Evolutionary conservation across 1,140 invertebrate genomes (phyloP), one percentile per base, ranked within the genome.

Genomic region (Hycleus phaleratus): DNA sequence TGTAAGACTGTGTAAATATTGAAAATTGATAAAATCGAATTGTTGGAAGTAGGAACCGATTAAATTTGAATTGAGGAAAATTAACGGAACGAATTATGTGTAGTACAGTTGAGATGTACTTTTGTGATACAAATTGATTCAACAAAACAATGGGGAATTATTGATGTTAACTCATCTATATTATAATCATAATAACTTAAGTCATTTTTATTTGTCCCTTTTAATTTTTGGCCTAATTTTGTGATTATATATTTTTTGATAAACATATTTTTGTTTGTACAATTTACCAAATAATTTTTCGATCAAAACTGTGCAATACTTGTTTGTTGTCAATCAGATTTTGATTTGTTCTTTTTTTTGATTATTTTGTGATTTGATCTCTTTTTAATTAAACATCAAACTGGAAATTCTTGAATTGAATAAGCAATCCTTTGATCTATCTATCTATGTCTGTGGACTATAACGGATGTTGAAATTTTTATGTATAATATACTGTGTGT

Each of bases 51-150:
- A 18, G 18, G 18, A 18, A 18, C 18, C 18, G 18, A 18, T 18
- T 1, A 18, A 18, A 18, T 18, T 18, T 18, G 18, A 18, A 18
- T 18, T 18, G 18, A 18, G 18, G 18, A 32, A 32, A 32, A 32
- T 32, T 32, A 63, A 60, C 47, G 48, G 64, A 67, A 67, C 68
- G 67, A 70, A 70, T 70, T 70, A 70, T 65, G 53, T 68, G 58
- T 66, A 62, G 65, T 68, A 70, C 65, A 63, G 58, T 66, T 57
- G 52, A 32, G 32, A 58, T 58, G 63, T 65, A 67, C 67, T 61
- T 61, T 63, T 70, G 67, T 69, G 68, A 70, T 70, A 69, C 68
- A 57, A 61, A 55, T 48, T 60, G 59, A 62, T 51, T 62, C 38
- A 39, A 38, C 38, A 42, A 18, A 46, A 24, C 42, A 7, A 32